Evolutionary conservation across 2,888 invertebrate genomes (phyloP).

Genomic region (Drosophila niveifrons): DNA sequence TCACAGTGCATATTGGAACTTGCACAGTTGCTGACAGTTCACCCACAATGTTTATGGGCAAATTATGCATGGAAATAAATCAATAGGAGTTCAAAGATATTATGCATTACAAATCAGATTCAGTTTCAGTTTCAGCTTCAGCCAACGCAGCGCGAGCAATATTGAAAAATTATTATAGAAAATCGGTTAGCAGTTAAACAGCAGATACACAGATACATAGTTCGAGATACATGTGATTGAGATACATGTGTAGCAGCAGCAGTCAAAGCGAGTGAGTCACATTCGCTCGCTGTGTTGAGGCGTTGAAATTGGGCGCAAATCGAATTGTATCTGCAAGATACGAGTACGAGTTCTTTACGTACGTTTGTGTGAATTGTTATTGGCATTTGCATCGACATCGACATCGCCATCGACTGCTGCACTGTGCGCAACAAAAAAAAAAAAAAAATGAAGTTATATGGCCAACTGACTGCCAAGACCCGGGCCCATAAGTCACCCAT

Average conservation of each 20-base stretch:
- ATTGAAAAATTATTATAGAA: slow-evolving; percentile 76
- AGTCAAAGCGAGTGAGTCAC: slow-evolving; percentile 65
- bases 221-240: slow-evolving; percentile 42
- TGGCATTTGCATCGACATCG: slow-evolving; percentile 58
- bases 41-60: slow-evolving; percentile 62
- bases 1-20: slow-evolving; percentile 45
- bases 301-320: slow-evolving; percentile 81
- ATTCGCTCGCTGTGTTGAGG: slow-evolving; percentile 56
- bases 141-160: slow-evolving; percentile 64
- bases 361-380: slow-evolving; percentile 48
- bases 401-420: slow-evolving; percentile 24
- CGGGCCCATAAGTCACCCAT: slow-evolving; percentile 72
- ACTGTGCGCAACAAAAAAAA: slow-evolving; percentile 50
- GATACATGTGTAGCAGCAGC: slow-evolving; percentile 66
- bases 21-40: slow-evolving; percentile 70
- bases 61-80: slow-evolving; percentile 74
- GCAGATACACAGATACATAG: slow-evolving; percentile 12
- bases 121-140: slow-evolving; percentile 50
- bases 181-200: slow-evolving; percentile 55
- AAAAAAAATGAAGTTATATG: slow-evolving; percentile 70
- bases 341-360: slow-evolving; percentile 4
- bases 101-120: slow-evolving; percentile 66
- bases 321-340: slow-evolving; percentile 67
- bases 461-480: slow-evolving; percentile 56
- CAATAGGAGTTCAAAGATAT: slow-evolving; percentile 63